Evolutionary conservation across 2,113 vertebrate species (phyloP).

Genomic region (Cavia porcellus): DNA sequence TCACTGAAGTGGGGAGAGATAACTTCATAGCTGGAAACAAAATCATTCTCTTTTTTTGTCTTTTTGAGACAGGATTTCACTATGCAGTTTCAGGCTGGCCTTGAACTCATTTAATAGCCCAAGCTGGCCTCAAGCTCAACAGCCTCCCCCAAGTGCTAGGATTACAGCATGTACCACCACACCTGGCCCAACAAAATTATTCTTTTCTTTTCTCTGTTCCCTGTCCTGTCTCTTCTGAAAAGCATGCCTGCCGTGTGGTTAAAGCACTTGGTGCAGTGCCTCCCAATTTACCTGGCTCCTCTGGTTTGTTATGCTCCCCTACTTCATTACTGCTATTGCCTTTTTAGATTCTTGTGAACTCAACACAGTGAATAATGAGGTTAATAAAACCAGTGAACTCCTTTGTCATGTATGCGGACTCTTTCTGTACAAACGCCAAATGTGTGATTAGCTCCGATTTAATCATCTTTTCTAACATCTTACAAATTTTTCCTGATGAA

Average conservation of each 20-base stretch:
- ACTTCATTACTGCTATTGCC: slow-evolving; percentile 68
- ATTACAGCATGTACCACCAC: background rate
- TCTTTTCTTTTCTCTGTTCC: background rate
- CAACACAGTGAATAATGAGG: slow-evolving; percentile 73
- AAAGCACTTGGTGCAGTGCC: background rate
- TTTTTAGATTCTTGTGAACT: slow-evolving; percentile 68
- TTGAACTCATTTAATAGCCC: too few species aligned
- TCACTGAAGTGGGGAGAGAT: background rate
- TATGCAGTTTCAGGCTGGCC: too few species aligned
- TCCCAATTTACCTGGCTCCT: background rate
- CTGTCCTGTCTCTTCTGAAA: background rate
- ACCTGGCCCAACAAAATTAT: background rate
- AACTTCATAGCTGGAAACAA: background rate
- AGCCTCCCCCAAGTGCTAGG: background rate
- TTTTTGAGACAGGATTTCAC: too few species aligned
- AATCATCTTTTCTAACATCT: slow-evolving; percentile 69
- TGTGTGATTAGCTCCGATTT: slow-evolving; percentile 71
- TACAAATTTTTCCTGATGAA: slow-evolving; percentile 74
- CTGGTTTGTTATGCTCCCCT: background rate
- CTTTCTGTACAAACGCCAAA: slow-evolving; percentile 69
- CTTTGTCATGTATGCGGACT: slow-evolving; percentile 47
- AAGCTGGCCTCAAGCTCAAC: background rate
- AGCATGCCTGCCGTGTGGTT: background rate
- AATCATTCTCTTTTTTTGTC: too few species aligned
- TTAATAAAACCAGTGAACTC: slow-evolving; percentile 75